phyloP scores from a whole-genome alignment of 2,797 vertebrate species.

The Eurystomus glaucurus region DNA sequence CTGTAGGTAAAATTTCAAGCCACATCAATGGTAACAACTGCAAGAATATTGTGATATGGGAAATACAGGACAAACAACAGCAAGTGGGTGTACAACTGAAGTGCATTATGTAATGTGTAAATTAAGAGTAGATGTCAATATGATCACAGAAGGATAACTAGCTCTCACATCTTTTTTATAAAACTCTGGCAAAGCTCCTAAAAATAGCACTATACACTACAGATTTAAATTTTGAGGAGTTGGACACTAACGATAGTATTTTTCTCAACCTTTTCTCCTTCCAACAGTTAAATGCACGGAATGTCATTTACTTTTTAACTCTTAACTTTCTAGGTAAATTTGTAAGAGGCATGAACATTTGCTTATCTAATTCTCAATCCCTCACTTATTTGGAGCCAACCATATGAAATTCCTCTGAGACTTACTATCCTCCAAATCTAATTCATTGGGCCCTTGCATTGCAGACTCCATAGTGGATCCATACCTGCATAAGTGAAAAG shows the following conservation, averaged over 20 bases:
- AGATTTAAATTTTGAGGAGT: background rate
- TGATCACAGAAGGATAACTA: background rate
- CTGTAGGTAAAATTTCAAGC: background rate
- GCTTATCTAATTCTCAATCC: background rate
- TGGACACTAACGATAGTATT: background rate
- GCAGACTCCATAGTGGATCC: background rate
- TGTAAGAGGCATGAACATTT: background rate
- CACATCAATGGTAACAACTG: background rate
- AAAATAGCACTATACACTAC: background rate
- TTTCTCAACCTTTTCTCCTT: background rate
- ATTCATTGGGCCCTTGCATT: background rate
- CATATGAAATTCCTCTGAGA: background rate
- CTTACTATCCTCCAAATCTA: background rate
- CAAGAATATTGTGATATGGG: background rate
- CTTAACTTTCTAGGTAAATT: background rate
- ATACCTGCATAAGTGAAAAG: conserved; percentile 91
- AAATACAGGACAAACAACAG: background rate
- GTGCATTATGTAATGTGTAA: background rate
- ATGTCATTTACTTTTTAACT: background rate
- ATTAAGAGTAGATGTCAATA: background rate
- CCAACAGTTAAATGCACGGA: background rate
- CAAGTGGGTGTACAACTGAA: background rate
- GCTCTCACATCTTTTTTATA: background rate
- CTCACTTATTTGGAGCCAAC: background rate
- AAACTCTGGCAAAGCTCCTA: background rate